Conservation (phyloP, 1,140 invertebrate species). For the Caenorhabditis inopinata region DNA sequence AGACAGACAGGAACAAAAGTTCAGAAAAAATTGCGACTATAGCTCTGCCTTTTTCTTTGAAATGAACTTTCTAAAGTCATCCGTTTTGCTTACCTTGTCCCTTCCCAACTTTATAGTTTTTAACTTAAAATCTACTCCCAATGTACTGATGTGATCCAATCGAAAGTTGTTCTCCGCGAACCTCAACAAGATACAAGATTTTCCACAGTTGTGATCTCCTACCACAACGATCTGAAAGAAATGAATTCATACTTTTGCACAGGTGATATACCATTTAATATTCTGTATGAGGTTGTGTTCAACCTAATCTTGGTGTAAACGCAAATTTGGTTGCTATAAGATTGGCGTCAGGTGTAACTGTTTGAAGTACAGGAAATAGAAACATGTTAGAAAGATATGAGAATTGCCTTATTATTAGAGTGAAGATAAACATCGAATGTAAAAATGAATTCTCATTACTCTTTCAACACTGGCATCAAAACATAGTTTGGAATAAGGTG, state of each 20-base stretch:
- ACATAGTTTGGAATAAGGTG: background rate
- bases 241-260: background rate
- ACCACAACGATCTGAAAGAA: constrained; percentile 63
- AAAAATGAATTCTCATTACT: no score
- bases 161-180: constrained; percentile 65
- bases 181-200: constrained; percentile 63
- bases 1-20: background rate
- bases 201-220: constrained; percentile 65
- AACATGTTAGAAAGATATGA: no score
- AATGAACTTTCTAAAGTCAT: constrained; percentile 55
- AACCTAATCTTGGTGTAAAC: no score
- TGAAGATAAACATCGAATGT: no score
- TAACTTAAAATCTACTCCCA: constrained; percentile 65
- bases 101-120: constrained; percentile 66
- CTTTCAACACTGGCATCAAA: no score
- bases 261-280: background rate
- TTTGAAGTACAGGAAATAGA: no score
- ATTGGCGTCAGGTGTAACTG: no score
- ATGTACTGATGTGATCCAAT: constrained; percentile 63
- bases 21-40: background rate
- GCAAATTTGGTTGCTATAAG: no score
- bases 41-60: background rate
- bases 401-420: no score
- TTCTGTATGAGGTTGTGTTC: no score
- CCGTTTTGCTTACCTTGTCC: constrained; percentile 53